These are phyloP conservation scores for Thunnus thynnus DNA, from an alignment of 2,113 vertebrate species.

Conservation along the genomic window DNA sequence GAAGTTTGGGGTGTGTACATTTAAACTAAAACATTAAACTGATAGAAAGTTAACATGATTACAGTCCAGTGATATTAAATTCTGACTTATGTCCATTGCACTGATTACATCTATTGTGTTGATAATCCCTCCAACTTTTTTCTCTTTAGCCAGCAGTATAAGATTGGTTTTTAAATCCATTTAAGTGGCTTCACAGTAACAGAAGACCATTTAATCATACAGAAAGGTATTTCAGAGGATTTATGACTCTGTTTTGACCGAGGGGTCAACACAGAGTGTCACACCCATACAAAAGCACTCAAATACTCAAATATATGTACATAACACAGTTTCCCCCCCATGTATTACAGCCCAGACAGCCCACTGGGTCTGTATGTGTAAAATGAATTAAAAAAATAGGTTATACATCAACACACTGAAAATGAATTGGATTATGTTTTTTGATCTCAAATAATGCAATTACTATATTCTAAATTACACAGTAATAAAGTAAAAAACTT, in stretches of 20 bases:
- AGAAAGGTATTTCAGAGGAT: constrained; percentile 71
- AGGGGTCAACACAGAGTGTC: constrained; percentile 43
- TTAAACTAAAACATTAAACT: constrained; percentile 10
- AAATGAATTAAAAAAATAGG: background rate
- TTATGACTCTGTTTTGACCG: constrained; percentile 51
- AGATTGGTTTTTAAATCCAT: constrained; percentile 63
- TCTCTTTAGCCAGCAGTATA: constrained; percentile 16
- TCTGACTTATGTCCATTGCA: constrained; percentile 30
- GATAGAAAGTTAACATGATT: constrained; percentile 37
- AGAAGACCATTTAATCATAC: constrained; percentile 69
- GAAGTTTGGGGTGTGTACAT: background rate
- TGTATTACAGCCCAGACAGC: constrained; percentile 7
- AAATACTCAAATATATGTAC: constrained; percentile 40
- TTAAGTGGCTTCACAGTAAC: constrained; percentile 56
- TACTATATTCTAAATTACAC: background rate
- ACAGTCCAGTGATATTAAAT: constrained; percentile 30
- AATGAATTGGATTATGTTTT: background rate
- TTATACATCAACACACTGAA: background rate
- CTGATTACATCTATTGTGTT: constrained; percentile 47
- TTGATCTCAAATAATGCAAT: background rate
- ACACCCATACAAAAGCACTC: constrained; percentile 46
- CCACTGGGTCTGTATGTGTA: background rate
- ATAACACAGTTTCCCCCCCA: constrained; percentile 5
- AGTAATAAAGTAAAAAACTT: too few species aligned
- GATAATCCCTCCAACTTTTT: constrained; percentile 50